Evolutionary conservation across 2,888 invertebrate species (phyloP).

Genomic region (Agriotes lineatus): DNA sequence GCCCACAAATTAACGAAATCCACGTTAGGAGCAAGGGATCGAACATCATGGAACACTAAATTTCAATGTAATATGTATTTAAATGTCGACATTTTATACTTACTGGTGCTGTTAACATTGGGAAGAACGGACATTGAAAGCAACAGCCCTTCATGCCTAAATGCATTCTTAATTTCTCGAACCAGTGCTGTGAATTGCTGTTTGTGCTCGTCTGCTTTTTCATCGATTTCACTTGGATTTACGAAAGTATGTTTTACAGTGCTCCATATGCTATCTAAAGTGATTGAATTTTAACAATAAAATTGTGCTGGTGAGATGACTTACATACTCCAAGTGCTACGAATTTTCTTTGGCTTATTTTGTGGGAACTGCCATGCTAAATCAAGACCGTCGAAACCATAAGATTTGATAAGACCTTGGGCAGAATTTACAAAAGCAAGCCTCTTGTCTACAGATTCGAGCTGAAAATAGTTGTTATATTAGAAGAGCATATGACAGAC

Average conservation of each 20-base stretch:
- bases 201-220: slow-evolving; percentile 84
- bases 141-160: slow-evolving; percentile 77
- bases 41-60: slow-evolving; percentile 83
- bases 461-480: slow-evolving; percentile 62
- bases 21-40: slow-evolving; percentile 79
- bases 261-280: slow-evolving; percentile 78
- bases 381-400: slow-evolving; percentile 90
- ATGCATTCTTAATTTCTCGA: slow-evolving; percentile 79
- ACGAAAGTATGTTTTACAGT: slow-evolving; percentile 81
- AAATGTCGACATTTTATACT: no score
- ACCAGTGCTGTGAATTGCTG: slow-evolving; percentile 84
- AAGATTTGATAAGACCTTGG: slow-evolving; percentile 77
- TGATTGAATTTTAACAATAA: background rate
- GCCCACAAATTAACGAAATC: slow-evolving; percentile 85
- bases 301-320: slow-evolving; percentile 39
- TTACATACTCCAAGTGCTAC: slow-evolving; percentile 67
- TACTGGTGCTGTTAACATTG: slow-evolving; percentile 81
- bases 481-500: slow-evolving; percentile 4
- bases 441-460: slow-evolving; percentile 81
- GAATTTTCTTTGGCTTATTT: slow-evolving; percentile 83
- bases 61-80: no score
- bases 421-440: slow-evolving; percentile 84
- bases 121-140: slow-evolving; percentile 79
- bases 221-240: slow-evolving; percentile 79
- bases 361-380: slow-evolving; percentile 89